Percentiles rank a stretch among this genome's conserved stretches.
Conservation (phyloP, 1,140 invertebrate genomes). For the Philotrypesis tridentata region DNA sequence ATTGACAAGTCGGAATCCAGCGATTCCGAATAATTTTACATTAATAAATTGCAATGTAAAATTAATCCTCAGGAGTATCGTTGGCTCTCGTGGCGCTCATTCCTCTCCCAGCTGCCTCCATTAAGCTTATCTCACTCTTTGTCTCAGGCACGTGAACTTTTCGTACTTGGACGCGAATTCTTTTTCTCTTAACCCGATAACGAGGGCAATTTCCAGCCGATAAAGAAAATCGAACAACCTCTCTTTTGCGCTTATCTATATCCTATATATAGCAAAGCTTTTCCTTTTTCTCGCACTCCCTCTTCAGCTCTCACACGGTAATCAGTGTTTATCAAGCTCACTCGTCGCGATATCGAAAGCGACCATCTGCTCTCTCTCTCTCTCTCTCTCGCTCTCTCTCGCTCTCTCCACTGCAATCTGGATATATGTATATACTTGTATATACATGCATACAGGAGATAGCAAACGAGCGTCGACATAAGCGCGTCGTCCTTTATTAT, state of each 20-base stretch:
- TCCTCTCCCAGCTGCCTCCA: not conserved
- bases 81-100: not conserved
- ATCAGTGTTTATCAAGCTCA: conserved; percentile 64
- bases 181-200: conserved; percentile 57
- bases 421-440: not conserved
- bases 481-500: not conserved
- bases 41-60: no score
- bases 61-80: not conserved
- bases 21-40: no score
- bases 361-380: not conserved
- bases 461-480: not conserved
- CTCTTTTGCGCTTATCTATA: conserved; percentile 51
- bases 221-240: conserved; percentile 63
- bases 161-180: conserved; percentile 50
- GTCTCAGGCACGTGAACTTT: not conserved
- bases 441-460: no score
- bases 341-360: conserved; percentile 35
- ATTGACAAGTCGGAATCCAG: no score
- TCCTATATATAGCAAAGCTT: conserved; percentile 18
- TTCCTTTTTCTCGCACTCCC: not conserved
- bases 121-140: conserved; percentile 9
- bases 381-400: not conserved
- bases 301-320: conserved; percentile 40
- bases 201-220: conserved; percentile 64
- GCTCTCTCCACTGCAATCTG: not conserved